Percentiles rank a stretch among this genome's conserved stretches.
phyloP scores from a whole-genome alignment of 2,113 vertebrate genomes.

The Myxocyprinus asiaticus region DNA sequence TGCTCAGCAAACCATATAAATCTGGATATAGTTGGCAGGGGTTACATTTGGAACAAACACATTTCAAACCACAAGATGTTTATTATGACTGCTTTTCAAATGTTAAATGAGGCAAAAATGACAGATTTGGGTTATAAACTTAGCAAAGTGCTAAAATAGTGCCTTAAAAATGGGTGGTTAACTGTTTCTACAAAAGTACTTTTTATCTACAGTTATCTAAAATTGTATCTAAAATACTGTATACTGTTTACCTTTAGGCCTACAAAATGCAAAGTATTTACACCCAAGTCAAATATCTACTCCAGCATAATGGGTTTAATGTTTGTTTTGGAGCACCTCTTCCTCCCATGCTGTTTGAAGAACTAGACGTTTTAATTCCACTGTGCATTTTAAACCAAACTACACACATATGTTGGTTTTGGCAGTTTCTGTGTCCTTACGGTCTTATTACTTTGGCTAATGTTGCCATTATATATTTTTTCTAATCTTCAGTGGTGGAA shows the following conservation, averaged over 20 bases:
- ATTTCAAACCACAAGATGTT: slow-evolving; percentile 14
- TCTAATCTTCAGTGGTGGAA: slow-evolving; percentile 15
- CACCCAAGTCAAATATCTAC: too few species aligned
- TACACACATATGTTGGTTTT: slow-evolving; percentile 9
- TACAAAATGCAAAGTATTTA: too few species aligned
- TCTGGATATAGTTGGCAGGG: not conserved
- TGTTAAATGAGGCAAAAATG: not conserved
- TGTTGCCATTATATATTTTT: slow-evolving; percentile 13
- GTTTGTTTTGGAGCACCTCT: too few species aligned
- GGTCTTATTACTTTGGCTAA: slow-evolving; percentile 3
- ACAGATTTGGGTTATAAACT: not conserved
- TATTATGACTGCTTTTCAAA: slow-evolving; percentile 11
- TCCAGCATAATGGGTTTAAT: too few species aligned
- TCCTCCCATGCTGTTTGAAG: not conserved
- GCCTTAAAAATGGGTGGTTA: not conserved
- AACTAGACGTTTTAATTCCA: not conserved
- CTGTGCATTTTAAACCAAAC: not conserved
- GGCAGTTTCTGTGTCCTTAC: not conserved
- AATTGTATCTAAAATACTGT: too few species aligned
- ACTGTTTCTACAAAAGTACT: not conserved
- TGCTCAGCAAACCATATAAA: not conserved
- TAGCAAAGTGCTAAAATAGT: not conserved
- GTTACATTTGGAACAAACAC: not conserved
- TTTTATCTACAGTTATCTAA: too few species aligned
- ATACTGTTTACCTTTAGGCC: too few species aligned